Evolutionary conservation across 2,797 vertebrate genomes (phyloP).

Genomic region (Anguilla anguilla): DNA sequence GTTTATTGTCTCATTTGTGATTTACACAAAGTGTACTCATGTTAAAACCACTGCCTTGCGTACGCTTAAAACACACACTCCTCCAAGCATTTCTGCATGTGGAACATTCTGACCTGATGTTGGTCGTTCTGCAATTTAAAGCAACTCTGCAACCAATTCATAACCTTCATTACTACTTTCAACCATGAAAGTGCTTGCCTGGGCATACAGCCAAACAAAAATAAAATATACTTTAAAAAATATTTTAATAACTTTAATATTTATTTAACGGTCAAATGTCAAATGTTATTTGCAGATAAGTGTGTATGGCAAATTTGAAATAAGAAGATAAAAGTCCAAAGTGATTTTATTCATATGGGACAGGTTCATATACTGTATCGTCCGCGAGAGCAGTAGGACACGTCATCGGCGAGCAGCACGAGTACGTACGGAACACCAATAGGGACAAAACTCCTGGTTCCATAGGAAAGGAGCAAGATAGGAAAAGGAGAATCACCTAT

Average conservation of each 20-base stretch:
- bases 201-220: not conserved
- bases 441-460: not conserved
- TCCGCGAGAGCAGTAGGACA: not conserved
- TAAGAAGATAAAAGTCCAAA: not conserved
- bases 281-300: not conserved
- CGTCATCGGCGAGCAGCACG: slow-evolving; percentile 20
- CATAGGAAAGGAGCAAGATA: not conserved
- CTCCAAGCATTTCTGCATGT: not conserved
- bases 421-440: not conserved
- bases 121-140: not conserved
- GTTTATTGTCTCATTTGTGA: not conserved
- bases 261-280: not conserved
- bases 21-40: not conserved
- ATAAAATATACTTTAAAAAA: not conserved
- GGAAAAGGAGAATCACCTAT: too few species aligned
- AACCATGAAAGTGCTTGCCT: not conserved
- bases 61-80: not conserved
- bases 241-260: not conserved
- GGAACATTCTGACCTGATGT: not conserved
- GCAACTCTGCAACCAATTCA: not conserved
- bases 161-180: not conserved
- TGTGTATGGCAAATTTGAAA: not conserved
- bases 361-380: not conserved
- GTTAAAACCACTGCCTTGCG: not conserved
- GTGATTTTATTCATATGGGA: not conserved